phyloP scores from a whole-genome alignment of 2,797 vertebrate species.

The Helicolenus hilgendorfi region DNA sequence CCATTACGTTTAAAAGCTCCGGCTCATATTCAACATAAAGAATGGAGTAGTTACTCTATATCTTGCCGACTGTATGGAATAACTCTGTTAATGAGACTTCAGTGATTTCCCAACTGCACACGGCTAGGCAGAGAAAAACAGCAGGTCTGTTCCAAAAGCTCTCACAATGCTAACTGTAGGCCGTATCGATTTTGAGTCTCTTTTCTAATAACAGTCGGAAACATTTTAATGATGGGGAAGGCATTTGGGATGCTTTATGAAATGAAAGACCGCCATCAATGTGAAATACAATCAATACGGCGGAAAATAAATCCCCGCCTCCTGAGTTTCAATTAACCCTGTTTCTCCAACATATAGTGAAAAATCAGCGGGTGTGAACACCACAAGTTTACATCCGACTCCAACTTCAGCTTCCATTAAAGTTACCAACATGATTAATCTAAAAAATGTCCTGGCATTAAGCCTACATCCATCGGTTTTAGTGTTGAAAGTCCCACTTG shows the following conservation, averaged over 20 bases:
- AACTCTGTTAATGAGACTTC: slow-evolving; percentile 41
- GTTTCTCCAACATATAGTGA: slow-evolving; percentile 10
- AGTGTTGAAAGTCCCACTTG: neutral
- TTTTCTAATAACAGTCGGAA: slow-evolving; percentile 48
- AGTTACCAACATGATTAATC: neutral
- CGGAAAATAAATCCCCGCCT: slow-evolving; percentile 15
- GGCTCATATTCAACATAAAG: slow-evolving; percentile 18
- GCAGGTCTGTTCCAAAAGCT: slow-evolving; percentile 3
- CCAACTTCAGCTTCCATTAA: neutral
- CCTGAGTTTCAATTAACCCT: slow-evolving; percentile 15
- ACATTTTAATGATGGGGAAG: slow-evolving; percentile 56
- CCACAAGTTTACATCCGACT: neutral
- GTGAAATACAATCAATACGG: slow-evolving; percentile 31
- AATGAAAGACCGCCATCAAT: slow-evolving; percentile 30
- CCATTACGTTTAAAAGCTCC: slow-evolving; percentile 15
- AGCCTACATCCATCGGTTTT: neutral
- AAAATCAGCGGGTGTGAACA: neutral
- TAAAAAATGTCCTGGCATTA: neutral
- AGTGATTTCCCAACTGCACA: slow-evolving; percentile 8
- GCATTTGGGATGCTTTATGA: slow-evolving; percentile 43
- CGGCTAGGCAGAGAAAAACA: slow-evolving; percentile 12
- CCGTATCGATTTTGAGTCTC: slow-evolving; percentile 61
- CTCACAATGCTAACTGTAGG: neutral
- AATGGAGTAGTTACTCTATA: slow-evolving; percentile 38
- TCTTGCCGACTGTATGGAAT: slow-evolving; percentile 20